Conservation (phyloP, 2,797 vertebrate species). For the Ibycter americanus region DNA sequence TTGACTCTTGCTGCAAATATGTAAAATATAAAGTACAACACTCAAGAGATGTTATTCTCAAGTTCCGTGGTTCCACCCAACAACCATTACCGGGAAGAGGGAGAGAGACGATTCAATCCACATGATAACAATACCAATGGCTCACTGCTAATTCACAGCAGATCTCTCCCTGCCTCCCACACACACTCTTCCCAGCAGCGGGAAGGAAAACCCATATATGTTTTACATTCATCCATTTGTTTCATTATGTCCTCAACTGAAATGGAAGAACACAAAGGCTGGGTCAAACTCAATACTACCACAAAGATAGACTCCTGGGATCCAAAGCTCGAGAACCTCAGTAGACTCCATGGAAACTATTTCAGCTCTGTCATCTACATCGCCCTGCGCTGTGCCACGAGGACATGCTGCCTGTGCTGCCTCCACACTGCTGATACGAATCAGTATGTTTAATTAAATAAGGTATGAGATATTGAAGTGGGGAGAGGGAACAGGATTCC, state of each 20-base stretch:
- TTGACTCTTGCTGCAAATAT: neutral
- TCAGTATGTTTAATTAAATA: neutral
- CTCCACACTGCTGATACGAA: neutral
- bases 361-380: neutral
- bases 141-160: neutral
- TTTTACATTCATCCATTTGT: too few species aligned
- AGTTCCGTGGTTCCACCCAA: neutral
- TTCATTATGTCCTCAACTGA: neutral
- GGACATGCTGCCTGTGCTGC: accelerated
- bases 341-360: accelerated
- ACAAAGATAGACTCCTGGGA: accelerated
- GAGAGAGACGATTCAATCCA: neutral
- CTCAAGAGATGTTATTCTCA: too few species aligned
- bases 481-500: neutral
- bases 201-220: accelerated
- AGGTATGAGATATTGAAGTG: neutral
- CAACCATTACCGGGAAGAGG: neutral
- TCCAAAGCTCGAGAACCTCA: neutral
- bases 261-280: accelerated
- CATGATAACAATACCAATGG: too few species aligned
- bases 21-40: too few species aligned
- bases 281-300: neutral
- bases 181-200: accelerated
- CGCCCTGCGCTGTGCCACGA: accelerated
- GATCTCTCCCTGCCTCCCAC: accelerated